phyloP scores from a whole-genome alignment of 2,113 vertebrate species.

The Artemisiospiza belli region DNA sequence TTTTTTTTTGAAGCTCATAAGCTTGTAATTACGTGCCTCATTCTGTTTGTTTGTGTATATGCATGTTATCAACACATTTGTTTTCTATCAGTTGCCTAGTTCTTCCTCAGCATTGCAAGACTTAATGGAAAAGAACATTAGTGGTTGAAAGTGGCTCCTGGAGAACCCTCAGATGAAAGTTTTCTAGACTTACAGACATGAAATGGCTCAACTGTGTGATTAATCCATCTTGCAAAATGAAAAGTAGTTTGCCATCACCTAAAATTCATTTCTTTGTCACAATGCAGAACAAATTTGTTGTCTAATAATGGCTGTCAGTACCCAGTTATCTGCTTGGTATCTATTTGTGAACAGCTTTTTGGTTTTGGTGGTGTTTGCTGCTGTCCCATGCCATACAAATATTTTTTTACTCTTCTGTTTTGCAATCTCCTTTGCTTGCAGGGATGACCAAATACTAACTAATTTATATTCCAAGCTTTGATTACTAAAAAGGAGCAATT shows the following conservation, averaged over 20 bases:
- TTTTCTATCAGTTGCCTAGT: background rate
- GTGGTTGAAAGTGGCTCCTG: background rate
- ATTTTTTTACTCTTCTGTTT: background rate
- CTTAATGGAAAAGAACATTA: background rate
- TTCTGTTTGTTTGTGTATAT: conserved; percentile 8
- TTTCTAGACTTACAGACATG: background rate
- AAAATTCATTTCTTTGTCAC: background rate
- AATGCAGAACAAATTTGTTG: background rate
- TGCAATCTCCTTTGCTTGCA: background rate
- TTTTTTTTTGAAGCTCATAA: background rate
- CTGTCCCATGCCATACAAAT: background rate
- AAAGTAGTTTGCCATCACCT: background rate
- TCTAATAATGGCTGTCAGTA: background rate
- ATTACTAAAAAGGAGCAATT: background rate
- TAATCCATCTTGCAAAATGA: background rate
- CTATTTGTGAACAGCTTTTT: background rate
- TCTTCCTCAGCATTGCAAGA: background rate
- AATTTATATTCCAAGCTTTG: background rate
- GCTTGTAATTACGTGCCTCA: background rate
- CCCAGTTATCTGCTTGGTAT: background rate
- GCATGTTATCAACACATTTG: background rate
- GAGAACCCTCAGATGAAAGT: background rate
- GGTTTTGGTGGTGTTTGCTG: background rate
- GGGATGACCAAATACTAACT: background rate
- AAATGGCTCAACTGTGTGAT: background rate